These are phyloP conservation scores for Drosophila jambulina DNA, from an alignment of 1,140 invertebrate species.

Conservation along the genomic window DNA sequence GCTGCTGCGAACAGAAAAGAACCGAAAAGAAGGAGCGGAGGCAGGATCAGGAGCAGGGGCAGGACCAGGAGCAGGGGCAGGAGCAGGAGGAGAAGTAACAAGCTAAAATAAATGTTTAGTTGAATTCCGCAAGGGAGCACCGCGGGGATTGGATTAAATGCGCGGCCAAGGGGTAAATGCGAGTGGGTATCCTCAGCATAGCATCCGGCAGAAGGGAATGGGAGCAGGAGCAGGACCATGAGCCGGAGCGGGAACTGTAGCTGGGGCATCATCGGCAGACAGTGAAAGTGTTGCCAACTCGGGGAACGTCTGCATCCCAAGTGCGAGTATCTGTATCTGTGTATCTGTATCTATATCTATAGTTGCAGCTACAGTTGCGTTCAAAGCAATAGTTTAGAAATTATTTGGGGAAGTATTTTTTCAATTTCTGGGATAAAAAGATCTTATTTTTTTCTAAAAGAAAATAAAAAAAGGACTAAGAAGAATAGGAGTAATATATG, in stretches of 20 bases:
- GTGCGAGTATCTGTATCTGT: constrained; percentile 21
- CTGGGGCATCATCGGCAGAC: constrained; percentile 16
- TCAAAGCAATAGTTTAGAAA: background rate
- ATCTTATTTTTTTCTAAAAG: too few species aligned
- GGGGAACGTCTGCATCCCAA: constrained; percentile 39
- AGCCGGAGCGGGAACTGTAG: background rate
- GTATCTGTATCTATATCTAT: constrained; percentile 21
- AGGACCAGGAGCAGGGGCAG: background rate
- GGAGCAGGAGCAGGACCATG: background rate
- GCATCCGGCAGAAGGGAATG: background rate
- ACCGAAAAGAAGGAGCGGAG: constrained; percentile 24
- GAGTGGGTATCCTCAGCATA: constrained; percentile 5
- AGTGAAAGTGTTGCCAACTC: constrained; percentile 73
- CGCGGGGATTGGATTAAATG: constrained; percentile 23
- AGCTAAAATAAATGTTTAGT: constrained; percentile 72
- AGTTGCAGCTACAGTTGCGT: background rate
- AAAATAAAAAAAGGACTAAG: too few species aligned
- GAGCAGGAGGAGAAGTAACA: constrained; percentile 49
- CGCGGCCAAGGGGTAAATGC: constrained; percentile 11
- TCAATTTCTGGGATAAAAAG: too few species aligned
- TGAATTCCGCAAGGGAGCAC: constrained; percentile 9
- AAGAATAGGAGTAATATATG: too few species aligned
- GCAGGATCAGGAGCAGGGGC: background rate
- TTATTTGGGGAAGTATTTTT: background rate
- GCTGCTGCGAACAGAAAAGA: constrained; percentile 19